These are phyloP conservation scores for Neodiprion pinetum DNA, from an alignment of 1,140 invertebrate species.

Conservation along the genomic window DNA sequence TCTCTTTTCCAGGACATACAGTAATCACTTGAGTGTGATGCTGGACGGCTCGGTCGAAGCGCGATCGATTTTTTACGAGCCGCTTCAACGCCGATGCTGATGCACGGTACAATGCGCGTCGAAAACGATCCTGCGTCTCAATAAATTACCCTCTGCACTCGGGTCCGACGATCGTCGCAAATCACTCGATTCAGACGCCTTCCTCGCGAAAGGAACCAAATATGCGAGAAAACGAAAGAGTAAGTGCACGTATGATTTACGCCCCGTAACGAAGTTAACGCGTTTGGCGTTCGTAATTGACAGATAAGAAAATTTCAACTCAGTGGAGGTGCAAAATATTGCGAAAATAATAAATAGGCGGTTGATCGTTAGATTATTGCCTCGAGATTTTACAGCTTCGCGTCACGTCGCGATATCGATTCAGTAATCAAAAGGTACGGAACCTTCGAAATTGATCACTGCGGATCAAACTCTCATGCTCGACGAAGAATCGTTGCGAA, in stretches of 20 bases:
- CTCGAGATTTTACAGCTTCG: no score
- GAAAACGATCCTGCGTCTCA: neutral
- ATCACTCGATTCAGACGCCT: neutral
- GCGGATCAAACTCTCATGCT: neutral
- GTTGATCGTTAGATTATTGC: no score
- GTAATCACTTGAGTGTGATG: conserved; percentile 3
- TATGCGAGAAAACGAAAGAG: no score
- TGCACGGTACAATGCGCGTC: neutral
- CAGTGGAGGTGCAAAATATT: neutral
- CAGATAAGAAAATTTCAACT: neutral
- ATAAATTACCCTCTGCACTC: neutral
- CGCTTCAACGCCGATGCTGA: neutral
- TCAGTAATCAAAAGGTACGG: neutral
- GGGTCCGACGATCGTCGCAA: neutral
- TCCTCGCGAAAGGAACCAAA: neutral
- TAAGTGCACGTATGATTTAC: neutral
- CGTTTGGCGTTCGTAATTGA: neutral
- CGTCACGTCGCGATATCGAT: neutral
- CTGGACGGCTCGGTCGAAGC: neutral
- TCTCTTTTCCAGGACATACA: neutral
- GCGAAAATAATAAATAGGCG: neutral
- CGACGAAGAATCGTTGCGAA: neutral
- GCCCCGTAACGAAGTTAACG: neutral
- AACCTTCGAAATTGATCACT: neutral
- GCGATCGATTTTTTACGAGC: neutral